A percentile compares a stretch with the other conserved stretches of the same genome.
phyloP scores from a whole-genome alignment of 2,113 vertebrate genomes.

The Ammodytes marinus region DNA sequence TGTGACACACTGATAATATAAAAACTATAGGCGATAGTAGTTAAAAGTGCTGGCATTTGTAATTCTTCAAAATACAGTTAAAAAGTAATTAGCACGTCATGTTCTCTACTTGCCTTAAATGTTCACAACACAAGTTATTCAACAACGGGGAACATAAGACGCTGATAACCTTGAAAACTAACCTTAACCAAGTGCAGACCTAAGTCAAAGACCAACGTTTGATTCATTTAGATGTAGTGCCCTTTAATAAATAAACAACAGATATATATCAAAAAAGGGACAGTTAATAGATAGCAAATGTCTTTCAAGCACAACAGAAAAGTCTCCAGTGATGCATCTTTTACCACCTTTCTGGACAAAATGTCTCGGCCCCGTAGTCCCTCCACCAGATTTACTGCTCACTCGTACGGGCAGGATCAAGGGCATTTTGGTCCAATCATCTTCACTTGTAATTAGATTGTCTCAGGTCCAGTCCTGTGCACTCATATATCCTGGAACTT shows the following conservation, averaged over 20 bases:
- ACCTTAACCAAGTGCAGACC: not conserved
- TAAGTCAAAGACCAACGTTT: not conserved
- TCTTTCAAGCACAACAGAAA: not conserved
- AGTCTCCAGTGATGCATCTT: not conserved
- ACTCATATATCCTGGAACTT: conserved; percentile 23
- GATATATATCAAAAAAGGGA: not conserved
- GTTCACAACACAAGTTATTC: not conserved
- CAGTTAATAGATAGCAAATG: not conserved
- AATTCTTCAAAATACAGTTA: not conserved
- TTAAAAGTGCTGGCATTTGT: not conserved
- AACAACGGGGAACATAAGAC: not conserved
- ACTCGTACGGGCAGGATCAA: conserved; percentile 1
- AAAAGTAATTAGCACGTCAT: not conserved
- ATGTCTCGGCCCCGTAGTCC: conserved; percentile 17
- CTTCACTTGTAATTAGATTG: conserved; percentile 30
- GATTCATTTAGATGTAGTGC: not conserved
- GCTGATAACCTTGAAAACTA: not conserved
- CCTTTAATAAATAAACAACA: not conserved
- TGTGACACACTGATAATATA: not conserved
- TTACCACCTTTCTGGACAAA: not conserved
- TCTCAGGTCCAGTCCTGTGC: not conserved
- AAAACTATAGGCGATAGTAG: not conserved
- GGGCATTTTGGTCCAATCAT: conserved; percentile 27
- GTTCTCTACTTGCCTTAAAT: not conserved
- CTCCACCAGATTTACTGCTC: conserved; percentile 22